Conservation (phyloP, 2,113 vertebrate genomes). For the Callipepla squamata region DNA sequence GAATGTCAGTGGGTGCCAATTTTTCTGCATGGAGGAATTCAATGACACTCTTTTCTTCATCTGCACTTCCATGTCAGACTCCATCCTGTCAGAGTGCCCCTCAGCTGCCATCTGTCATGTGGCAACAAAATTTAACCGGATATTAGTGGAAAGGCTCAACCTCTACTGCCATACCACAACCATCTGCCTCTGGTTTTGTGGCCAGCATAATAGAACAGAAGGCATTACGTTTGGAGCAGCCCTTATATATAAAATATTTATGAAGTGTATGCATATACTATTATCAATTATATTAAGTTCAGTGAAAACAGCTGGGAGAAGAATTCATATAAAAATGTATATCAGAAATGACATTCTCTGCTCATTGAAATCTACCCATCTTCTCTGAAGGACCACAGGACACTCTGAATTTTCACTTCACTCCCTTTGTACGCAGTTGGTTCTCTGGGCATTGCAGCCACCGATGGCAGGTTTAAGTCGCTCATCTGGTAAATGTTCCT, state of each 20-base stretch:
- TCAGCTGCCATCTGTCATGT: no score
- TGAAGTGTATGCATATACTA: background rate
- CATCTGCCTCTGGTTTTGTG: no score
- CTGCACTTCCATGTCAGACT: no score
- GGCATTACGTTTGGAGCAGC: no score
- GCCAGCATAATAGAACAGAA: no score
- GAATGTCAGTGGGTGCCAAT: no score
- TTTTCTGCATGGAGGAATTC: no score
- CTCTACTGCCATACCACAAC: no score
- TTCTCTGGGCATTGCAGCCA: conserved; percentile 42
- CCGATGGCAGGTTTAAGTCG: conserved; percentile 60
- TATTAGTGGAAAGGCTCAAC: no score
- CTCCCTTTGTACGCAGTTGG: background rate
- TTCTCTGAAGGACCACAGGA: conserved; percentile 68
- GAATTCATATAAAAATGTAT: background rate
- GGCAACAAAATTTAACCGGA: no score
- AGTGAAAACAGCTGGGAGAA: background rate
- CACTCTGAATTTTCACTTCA: background rate
- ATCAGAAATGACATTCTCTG: background rate
- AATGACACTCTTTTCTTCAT: no score
- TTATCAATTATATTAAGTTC: background rate
- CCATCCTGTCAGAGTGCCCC: no score
- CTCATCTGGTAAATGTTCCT: conserved; percentile 65
- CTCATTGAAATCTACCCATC: background rate
- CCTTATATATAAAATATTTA: background rate